These are phyloP conservation scores for Macaria notata DNA, from an alignment of 2,888 invertebrate genomes.

Conservation along the genomic window DNA sequence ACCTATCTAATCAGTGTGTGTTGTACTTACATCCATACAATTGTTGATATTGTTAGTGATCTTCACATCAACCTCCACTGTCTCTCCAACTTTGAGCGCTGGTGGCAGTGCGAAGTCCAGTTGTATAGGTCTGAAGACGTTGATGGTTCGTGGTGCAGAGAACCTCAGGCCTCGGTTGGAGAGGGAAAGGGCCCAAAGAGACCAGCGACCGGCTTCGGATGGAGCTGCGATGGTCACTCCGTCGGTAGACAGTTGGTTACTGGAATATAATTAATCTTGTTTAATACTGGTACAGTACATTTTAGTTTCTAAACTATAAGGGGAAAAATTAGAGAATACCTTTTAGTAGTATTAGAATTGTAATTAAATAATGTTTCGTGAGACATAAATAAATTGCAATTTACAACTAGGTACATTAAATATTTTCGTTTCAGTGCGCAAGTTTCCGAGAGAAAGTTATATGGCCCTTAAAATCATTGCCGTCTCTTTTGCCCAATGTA, in stretches of 20 bases:
- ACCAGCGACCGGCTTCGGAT: conserved; percentile 85
- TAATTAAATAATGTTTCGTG: no score
- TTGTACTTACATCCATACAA: conserved; percentile 85
- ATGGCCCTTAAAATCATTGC: no score
- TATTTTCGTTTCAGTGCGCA: no score
- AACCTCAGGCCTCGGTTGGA: conserved; percentile 78
- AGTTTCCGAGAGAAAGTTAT: no score
- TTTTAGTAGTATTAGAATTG: no score
- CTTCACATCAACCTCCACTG: conserved; percentile 86
- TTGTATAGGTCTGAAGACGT: conserved; percentile 84
- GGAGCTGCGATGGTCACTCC: conserved; percentile 83
- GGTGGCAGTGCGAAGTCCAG: conserved; percentile 84
- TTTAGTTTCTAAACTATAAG: no score
- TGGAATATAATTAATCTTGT: conserved; percentile 41
- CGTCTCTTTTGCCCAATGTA: no score
- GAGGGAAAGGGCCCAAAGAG: conserved; percentile 84
- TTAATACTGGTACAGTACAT: not conserved
- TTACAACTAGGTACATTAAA: no score
- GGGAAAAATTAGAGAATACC: no score
- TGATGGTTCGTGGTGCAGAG: conserved; percentile 82
- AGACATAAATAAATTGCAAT: no score
- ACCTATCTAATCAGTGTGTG: no score
- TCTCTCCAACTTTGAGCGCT: conserved; percentile 83
- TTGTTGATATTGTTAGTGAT: conserved; percentile 86
- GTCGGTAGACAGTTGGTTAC: conserved; percentile 81